Evolutionary conservation across 1,140 invertebrate species (phyloP), one percentile per base, ranked within the genome.

Genomic region (Caenorhabditis remanei): DNA sequence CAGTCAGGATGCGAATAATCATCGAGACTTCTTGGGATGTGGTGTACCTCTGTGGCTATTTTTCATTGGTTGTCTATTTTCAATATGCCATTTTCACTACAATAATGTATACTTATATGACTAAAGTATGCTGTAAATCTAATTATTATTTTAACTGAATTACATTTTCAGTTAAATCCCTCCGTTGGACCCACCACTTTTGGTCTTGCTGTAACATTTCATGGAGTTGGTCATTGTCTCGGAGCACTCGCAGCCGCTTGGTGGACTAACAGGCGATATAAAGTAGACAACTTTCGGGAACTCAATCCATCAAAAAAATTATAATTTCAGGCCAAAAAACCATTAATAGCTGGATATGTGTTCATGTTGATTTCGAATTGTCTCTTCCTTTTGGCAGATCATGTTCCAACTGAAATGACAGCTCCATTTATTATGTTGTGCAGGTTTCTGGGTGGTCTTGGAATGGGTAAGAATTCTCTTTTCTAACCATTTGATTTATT

Each of bases 1-100:
- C 65, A 46, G 41, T n/a, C 65, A 71, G 19, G 41, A 71, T 71
- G 65, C 65, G 65, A 71, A 71, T 71, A 46, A 71, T 71, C 40
- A 71, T 71, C 41, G 65, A 71, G n/a, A 71, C 65, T 19, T 71
- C 65, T 43, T 71, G 65, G 65, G 65, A 71, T 19, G 65, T 71
- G 40, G 65, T 71, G 9, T 71, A 71, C 19, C 65, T 71, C 11
- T 71, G 65, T 46, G 65, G 65, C 13, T 71, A 71, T 21, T 71
- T 71, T 43, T 71, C 65, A 19, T 24, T 71, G 19, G 65, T 71
- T 24, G 65, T 71, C 65, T 71, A 71, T 41, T 71, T 71, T 71
- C 65, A 71, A 46, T 71, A 71, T 46, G 65, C 65, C 40, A 71
- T 71, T 19, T 71, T 71, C 41, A 71, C 65, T 4, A 71, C 65